Evolutionary conservation across 64 coral and sea anemone genomes (phyloP), one percentile per base, ranked within the genome.

Genomic region (Dendronephthya gigantea): DNA sequence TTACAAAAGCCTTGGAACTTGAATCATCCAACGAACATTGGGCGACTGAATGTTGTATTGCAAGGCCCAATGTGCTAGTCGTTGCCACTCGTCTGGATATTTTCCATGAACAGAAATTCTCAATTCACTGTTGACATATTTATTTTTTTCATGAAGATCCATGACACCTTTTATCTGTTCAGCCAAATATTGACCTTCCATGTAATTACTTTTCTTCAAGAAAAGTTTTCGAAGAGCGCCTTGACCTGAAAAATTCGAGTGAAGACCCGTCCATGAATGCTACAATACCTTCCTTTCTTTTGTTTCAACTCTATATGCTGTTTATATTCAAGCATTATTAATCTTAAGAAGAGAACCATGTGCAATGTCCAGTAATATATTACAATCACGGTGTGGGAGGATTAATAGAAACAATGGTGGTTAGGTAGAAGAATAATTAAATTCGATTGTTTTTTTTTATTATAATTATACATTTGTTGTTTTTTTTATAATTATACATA

Each of bases 1-100:
- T 75, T 33, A 75, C 69, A 75, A 75, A 33, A 75, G 69, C 69
- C 69, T 27, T 75, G 69, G 69, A 75, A 75, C 69, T 75, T 75
- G 69, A 27, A 75, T 33, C 69, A 75, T 25, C 69, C 69, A 75
- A 16, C 69, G 69, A 13, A 75, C 69, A 75, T 75, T 75, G 12
- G 23, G 23, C 2, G n/a, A 75, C 13, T 30, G 30, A 14, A 75
- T 33, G n/a, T 33, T 75, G 30, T 75, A 25, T 16, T 75, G 4
- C n/a, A 75, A 13, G 28, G 69, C 69, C 69, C 69, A 75, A 32
- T 75, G 9, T 30, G 69, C 69, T 9, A 75, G 69, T 37, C 12
- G 3, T 27, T 5, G 13, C 69, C 69, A 75, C 35, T 75, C 69
- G 4, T 75, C 69, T 33, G 12, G 28, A 15, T 27, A 75, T 25